Evolutionary conservation across 2,113 vertebrate species (phyloP), one percentile per base, ranked within the genome.

Genomic region (Origma solitaria): DNA sequence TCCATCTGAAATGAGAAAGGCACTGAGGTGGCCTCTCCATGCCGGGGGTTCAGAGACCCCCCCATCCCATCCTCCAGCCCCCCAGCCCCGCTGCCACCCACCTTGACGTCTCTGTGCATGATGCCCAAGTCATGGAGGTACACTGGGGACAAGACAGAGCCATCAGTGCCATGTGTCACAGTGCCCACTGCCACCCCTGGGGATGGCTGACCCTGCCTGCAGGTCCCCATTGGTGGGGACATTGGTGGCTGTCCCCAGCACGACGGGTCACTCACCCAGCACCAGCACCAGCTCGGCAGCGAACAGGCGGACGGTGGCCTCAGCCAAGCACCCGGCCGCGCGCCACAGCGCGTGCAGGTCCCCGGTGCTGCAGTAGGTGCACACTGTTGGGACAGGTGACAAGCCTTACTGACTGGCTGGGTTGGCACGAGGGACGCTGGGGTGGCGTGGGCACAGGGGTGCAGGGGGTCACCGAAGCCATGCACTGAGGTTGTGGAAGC

Each of bases 71-170:
- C 28, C 49, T 58, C 37, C 3, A 4, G 5, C 24, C 56, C 66
- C 54, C 49, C 4, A 8, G 18, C 24, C 65, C 42, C 2, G 0
- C 82, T 49, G 28, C 54, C 61, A 86, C 91, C 27, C 97, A 99
- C 99, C 98, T 99, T 99, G 61, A 99, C 97, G 3, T 99, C 99
- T 90, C 99, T 98, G 94, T 99, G 99, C 75, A 99, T 98, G 78
- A 99, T 98, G 18, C 99, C 99, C 98, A 99, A 96, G 94, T 99
- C 98, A 12, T 99, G 99, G 61, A 99, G 98, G 93, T 99, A 99
- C 18, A 98, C 99, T 99, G 95, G 13, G 78, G 64, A 80, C 78
- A 73, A 97, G 42, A 95, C 6, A 4, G 72, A 75, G 71, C 40
- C 2, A 0, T 92, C 47, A 88, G 81, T 20, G 37, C 3, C 0